Conservation (phyloP, 2,797 vertebrate species). For the Pseudochirops cupreus region DNA sequence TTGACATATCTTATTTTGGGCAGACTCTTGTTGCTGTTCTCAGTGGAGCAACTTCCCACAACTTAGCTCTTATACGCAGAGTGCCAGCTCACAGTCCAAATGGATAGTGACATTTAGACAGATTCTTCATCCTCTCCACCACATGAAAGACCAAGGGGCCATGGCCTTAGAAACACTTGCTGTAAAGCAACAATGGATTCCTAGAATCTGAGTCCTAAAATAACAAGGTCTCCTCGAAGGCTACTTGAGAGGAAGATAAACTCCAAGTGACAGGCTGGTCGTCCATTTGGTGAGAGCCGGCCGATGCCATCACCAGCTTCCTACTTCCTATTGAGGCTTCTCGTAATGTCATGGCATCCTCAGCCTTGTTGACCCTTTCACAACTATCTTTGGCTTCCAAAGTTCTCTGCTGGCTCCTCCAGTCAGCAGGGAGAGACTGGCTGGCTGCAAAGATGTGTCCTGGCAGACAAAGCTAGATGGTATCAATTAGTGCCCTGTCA, state of each 20-base stretch:
- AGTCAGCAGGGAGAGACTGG: not conserved
- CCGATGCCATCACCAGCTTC: conserved; percentile 32
- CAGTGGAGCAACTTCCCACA: not conserved
- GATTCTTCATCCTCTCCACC: conserved; percentile 18
- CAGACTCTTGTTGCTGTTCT: conserved; percentile 35
- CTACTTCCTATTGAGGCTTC: not conserved
- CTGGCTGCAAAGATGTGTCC: not conserved
- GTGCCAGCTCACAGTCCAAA: conserved; percentile 18
- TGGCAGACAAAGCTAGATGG: not conserved
- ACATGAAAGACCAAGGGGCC: conserved; percentile 39
- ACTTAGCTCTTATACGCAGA: not conserved
- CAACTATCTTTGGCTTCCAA: conserved; percentile 11
- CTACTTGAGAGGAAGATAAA: conserved; percentile 49
- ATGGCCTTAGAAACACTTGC: conserved; percentile 15
- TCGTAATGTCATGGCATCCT: not conserved
- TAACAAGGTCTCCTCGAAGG: conserved; percentile 49
- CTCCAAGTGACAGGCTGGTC: conserved; percentile 1
- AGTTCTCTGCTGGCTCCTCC: not conserved
- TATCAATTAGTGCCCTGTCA: not conserved
- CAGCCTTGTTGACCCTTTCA: conserved; percentile 2
- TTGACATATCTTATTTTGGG: conserved; percentile 33
- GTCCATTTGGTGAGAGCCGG: conserved; percentile 22
- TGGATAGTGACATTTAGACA: conserved; percentile 42
- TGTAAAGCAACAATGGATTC: conserved; percentile 16
- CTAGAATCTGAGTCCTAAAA: conserved; percentile 56